Evolutionary conservation across 2,113 vertebrate genomes (phyloP), one percentile per base, ranked within the genome.

Genomic region (Odocoileus virginianus): DNA sequence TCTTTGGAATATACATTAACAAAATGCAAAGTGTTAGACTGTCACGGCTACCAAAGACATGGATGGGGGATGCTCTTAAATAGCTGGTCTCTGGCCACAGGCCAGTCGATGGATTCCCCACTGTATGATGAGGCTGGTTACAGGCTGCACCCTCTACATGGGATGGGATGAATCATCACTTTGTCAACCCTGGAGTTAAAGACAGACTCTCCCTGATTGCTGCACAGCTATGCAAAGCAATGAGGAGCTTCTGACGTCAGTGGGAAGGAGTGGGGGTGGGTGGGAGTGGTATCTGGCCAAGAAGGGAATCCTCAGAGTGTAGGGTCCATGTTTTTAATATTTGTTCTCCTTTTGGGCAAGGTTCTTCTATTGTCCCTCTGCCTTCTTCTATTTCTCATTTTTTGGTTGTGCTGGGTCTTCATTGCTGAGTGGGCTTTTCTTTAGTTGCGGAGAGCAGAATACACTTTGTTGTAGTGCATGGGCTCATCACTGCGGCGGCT

Each of bases 141-240:
- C 71, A 60, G 91, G 82, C 97, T 97, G 83, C 89, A 95, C 45
- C 81, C 95, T 85, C 86, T 98, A 95, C 97, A 58, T 1, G 7
- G 74, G 91, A 84, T 15, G 33, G 76, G 89, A 85, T 98, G 98
- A 98, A 97, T 98, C 98, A 97, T 98, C 97, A 96, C 94, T 98
- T 98, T 98, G 98, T 98, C 91, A 93, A 89, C 17, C 57, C 23
- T 92, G 83, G 36, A 95, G 87, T 97, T 95, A 87, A 97, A 97
- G 98, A 54, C 94, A 87, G 84, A 92, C 97, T 94, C 87, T 79
- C 50, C 47, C 54, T 67, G 79, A 16, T 85, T 61, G 61, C 55
- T n/a, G 10, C n/a, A 36, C n/a, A 71, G 85, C 82, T 92, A 58
- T 21, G 85, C 54, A 61, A 82, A 96, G 64, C 61, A n/a, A 13